Conservation (phyloP, 2,797 vertebrate genomes). For the Gymnothorax javanicus region DNA sequence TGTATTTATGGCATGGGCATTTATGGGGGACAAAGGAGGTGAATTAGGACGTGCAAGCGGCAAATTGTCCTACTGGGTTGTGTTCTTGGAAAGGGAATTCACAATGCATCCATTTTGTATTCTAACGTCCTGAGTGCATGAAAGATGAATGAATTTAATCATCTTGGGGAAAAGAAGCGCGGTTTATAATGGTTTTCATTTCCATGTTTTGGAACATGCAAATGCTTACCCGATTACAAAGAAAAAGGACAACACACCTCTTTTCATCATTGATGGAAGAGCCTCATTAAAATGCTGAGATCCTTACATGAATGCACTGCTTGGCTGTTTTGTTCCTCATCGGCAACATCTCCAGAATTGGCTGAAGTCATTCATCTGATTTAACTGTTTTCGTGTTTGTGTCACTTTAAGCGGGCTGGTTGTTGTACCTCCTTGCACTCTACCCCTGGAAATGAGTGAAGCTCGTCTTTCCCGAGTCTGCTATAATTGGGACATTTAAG, state of each 20-base stretch:
- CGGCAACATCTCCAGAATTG: background rate
- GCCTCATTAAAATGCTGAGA: constrained; percentile 3
- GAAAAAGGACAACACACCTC: constrained; percentile 26
- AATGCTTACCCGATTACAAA: background rate
- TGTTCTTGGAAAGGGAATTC: background rate
- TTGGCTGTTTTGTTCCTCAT: background rate
- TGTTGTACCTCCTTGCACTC: background rate
- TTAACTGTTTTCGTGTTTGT: background rate
- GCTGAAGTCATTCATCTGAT: constrained; percentile 3
- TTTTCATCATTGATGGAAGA: background rate
- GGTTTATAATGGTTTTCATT: background rate
- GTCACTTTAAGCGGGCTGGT: background rate
- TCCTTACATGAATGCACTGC: background rate
- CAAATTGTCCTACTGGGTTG: background rate
- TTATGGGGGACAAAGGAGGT: background rate
- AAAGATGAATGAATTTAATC: background rate
- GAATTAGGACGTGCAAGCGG: background rate
- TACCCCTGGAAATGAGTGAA: background rate
- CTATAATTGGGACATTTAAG: background rate
- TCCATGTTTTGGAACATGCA: background rate
- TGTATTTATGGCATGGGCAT: constrained; percentile 1
- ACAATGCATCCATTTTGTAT: background rate
- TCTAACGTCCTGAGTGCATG: background rate
- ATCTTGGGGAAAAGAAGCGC: background rate
- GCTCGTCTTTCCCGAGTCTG: background rate